Conservation (phyloP, 2,888 invertebrate genomes). For the Pyrocoelia pectoralis region DNA sequence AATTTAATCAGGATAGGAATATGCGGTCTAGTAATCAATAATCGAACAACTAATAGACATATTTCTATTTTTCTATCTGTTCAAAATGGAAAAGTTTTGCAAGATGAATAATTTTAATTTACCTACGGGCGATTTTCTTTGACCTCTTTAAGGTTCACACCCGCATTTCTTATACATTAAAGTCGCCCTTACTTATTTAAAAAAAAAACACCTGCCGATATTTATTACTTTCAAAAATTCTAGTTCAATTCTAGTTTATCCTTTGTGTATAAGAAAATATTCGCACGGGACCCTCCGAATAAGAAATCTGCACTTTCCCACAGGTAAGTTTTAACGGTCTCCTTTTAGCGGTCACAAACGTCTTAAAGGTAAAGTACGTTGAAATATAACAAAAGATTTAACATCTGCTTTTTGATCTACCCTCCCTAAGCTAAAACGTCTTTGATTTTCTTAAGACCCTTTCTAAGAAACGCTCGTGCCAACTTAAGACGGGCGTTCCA, state of each 20-base stretch:
- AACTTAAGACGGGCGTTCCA: conserved; percentile 52
- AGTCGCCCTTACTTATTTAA: neutral
- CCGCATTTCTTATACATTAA: conserved; percentile 45
- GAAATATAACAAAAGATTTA: conserved; percentile 49
- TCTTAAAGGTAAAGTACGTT: conserved; percentile 55
- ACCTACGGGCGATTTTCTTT: conserved; percentile 49
- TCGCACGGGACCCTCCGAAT: conserved; percentile 10
- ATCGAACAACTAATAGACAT: neutral
- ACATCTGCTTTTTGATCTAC: conserved; percentile 58
- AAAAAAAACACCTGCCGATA: conserved; percentile 20
- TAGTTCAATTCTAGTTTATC: conserved; percentile 8
- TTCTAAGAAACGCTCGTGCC: conserved; percentile 52
- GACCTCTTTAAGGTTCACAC: conserved; percentile 56
- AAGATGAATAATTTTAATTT: conserved; percentile 20
- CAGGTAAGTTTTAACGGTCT: conserved; percentile 31
- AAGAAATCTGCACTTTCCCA: conserved; percentile 15
- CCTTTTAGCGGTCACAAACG: conserved; percentile 23
- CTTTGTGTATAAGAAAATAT: conserved; percentile 5
- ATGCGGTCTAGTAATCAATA: conserved; percentile 16
- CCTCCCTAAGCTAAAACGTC: conserved; percentile 53
- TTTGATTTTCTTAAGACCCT: conserved; percentile 41
- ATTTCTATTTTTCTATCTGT: neutral
- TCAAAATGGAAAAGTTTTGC: conserved; percentile 11
- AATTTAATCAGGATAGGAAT: conserved; percentile 49
- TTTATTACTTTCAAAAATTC: neutral